A percentile compares a stretch with the other conserved stretches of the same genome.
phyloP scores from a whole-genome alignment of 2,888 invertebrate species.

The Heliconius aoede region DNA sequence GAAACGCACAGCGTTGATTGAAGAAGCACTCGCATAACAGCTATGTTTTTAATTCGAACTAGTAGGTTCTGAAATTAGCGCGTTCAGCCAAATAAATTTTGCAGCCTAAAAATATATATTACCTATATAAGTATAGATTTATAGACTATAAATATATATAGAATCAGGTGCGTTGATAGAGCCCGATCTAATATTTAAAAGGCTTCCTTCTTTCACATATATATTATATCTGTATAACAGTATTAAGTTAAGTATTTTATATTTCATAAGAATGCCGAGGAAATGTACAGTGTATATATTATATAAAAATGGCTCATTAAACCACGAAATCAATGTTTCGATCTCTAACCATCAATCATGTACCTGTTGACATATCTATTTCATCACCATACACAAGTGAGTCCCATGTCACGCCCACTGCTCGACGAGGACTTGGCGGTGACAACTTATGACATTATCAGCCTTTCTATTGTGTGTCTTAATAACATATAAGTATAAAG shows the following conservation, averaged over 20 bases:
- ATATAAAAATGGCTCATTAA: too few species aligned
- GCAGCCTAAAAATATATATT: neutral
- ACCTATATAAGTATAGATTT: too few species aligned
- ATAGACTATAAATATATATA: too few species aligned
- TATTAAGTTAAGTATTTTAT: neutral
- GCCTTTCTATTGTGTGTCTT: slow-evolving; percentile 45
- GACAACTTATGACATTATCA: slow-evolving; percentile 55
- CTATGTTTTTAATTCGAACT: too few species aligned
- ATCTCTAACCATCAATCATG: slow-evolving; percentile 7
- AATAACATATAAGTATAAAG: slow-evolving; percentile 3
- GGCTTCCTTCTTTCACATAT: too few species aligned
- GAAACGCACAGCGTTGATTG: too few species aligned
- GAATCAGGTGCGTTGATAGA: too few species aligned
- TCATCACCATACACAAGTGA: slow-evolving; percentile 56
- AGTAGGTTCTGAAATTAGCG: neutral
- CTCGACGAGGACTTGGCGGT: slow-evolving; percentile 53
- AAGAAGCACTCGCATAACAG: too few species aligned
- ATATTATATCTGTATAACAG: too few species aligned
- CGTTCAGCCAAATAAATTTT: neutral
- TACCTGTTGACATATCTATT: slow-evolving; percentile 32
- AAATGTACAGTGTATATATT: neutral
- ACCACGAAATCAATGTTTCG: neutral
- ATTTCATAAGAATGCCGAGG: neutral
- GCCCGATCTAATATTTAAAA: too few species aligned
- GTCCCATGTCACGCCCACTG: slow-evolving; percentile 59